These are phyloP conservation scores for Caenorhabditis japonica DNA, from an alignment of 2,888 invertebrate genomes.

Conservation along the genomic window DNA sequence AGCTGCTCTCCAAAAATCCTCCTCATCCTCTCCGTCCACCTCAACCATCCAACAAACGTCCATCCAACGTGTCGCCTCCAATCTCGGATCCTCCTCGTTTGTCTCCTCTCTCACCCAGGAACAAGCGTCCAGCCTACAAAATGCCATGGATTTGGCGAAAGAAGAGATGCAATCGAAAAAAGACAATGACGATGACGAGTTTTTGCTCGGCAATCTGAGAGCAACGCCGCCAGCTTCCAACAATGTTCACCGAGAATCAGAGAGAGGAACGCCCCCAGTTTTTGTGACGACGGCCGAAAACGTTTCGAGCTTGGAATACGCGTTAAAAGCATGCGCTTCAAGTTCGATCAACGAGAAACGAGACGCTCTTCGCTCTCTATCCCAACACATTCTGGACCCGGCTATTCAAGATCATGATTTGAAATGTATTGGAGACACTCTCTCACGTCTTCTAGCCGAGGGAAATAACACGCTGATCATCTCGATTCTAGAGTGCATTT, in stretches of 20 bases:
- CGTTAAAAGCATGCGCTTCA: slow-evolving; percentile 26
- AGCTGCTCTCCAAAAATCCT: slow-evolving; percentile 20
- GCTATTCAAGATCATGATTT: slow-evolving; percentile 16
- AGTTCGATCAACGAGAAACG: slow-evolving; percentile 21
- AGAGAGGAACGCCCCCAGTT: background rate
- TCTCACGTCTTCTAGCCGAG: slow-evolving; percentile 38
- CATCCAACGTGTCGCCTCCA: slow-evolving; percentile 44
- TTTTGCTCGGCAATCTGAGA: slow-evolving; percentile 2
- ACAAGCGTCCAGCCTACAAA: slow-evolving; percentile 24
- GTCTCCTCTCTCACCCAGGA: slow-evolving; percentile 37
- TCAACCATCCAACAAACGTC: slow-evolving; percentile 33
- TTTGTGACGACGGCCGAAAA: background rate
- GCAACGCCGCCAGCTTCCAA: background rate
- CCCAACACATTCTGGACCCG: background rate
- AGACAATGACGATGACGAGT: slow-evolving; percentile 35
- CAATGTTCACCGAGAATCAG: background rate
- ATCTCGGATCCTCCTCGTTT: slow-evolving; percentile 40
- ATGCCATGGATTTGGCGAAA: slow-evolving; percentile 33
- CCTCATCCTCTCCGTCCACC: slow-evolving; percentile 25
- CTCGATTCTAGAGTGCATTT: slow-evolving; percentile 27
- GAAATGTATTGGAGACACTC: slow-evolving; percentile 40
- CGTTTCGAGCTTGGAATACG: background rate
- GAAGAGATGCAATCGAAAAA: slow-evolving; percentile 29
- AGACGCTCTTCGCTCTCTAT: slow-evolving; percentile 9
- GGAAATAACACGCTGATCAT: slow-evolving; percentile 39